phyloP scores from a whole-genome alignment of 2,113 vertebrate species.

The Plecotus auritus region DNA sequence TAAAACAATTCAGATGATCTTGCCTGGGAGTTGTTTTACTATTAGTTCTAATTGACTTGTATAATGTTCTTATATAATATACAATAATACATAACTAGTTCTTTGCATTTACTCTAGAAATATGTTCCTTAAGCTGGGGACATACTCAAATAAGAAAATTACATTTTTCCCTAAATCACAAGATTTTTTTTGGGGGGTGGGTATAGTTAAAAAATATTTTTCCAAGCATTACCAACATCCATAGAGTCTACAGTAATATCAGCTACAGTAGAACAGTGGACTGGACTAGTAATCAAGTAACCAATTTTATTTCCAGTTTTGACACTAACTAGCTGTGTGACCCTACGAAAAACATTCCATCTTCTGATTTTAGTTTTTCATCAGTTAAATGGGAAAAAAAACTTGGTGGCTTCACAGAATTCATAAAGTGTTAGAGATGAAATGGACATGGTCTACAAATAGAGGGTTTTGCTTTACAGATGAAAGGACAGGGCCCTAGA shows the following conservation, averaged over 20 bases:
- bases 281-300: not conserved
- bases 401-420: not conserved
- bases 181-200: not conserved
- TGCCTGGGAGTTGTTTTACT: constrained; percentile 2
- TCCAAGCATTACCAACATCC: not conserved
- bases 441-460: not conserved
- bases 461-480: not conserved
- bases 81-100: not conserved
- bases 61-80: not conserved
- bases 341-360: not conserved
- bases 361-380: not conserved
- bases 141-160: not conserved
- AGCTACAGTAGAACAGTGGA: not conserved
- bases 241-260: not conserved
- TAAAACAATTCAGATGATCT: constrained; percentile 30
- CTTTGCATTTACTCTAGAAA: constrained; percentile 29
- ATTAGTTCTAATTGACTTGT: constrained; percentile 18
- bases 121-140: not conserved
- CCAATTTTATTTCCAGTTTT: not conserved
- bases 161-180: not conserved
- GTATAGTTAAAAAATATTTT: not conserved
- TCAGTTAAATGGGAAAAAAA: not conserved
- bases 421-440: not conserved
- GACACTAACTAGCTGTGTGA: not conserved
- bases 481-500: not conserved